phyloP scores from a whole-genome alignment of 2,888 invertebrate genomes.

The Lasioglossum morio region DNA sequence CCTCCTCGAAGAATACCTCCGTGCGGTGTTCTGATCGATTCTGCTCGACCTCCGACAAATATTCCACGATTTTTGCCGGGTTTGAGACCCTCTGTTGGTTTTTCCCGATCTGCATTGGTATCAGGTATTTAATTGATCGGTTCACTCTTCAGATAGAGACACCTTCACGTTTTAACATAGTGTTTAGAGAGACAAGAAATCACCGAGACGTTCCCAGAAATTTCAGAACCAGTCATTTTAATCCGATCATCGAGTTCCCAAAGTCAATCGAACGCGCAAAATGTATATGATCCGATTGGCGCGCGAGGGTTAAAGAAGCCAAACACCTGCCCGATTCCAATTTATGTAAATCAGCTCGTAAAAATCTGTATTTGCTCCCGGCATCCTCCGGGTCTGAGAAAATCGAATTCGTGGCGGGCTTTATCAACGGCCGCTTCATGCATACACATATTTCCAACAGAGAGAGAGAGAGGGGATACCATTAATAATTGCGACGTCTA shows the following conservation, averaged over 20 bases:
- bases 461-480: neutral
- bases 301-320: neutral
- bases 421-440: neutral
- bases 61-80: neutral
- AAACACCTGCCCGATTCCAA: neutral
- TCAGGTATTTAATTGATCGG: neutral
- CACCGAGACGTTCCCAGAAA: neutral
- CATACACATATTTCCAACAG: neutral
- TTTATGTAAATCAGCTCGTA: slow-evolving; percentile 3
- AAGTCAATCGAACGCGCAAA: neutral
- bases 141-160: neutral
- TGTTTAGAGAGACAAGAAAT: neutral
- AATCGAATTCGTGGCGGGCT: neutral
- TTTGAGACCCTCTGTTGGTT: neutral
- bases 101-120: neutral
- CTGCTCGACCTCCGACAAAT: slow-evolving; percentile 2
- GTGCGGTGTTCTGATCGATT: neutral
- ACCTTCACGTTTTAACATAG: too few species aligned
- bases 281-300: neutral
- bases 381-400: neutral
- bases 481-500: neutral
- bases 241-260: neutral
- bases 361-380: slow-evolving; percentile 6
- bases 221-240: too few species aligned
- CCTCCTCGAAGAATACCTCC: neutral